Evolutionary conservation across 92 coral and sea anemone genomes (phyloP).

Genomic region (Desmophyllum pertusum): DNA sequence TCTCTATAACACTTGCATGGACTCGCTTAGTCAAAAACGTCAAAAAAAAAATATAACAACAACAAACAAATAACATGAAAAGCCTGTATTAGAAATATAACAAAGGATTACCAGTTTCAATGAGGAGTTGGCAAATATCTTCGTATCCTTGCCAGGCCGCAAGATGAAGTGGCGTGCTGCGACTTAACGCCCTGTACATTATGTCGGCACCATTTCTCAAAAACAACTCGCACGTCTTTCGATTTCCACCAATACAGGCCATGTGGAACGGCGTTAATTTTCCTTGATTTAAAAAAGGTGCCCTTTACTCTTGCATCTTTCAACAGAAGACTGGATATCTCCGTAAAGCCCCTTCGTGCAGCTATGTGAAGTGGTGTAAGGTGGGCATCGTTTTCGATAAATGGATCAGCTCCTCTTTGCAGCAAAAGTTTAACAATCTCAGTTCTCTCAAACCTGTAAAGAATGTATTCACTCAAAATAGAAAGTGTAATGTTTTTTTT

Average conservation of each 20-base stretch:
- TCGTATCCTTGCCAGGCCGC: constrained; percentile 57
- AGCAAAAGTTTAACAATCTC: constrained; percentile 50
- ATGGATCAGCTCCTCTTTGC: constrained; percentile 52
- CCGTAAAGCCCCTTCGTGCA: constrained; percentile 43
- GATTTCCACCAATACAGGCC: constrained; percentile 59
- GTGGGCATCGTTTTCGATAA: constrained; percentile 1
- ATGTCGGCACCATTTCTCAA: constrained; percentile 52
- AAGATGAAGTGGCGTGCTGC: constrained; percentile 53
- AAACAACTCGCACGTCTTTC: constrained; percentile 50
- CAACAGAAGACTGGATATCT: constrained; percentile 39
- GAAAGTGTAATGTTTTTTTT: no score
- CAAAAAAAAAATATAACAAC: no score
- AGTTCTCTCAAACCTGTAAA: constrained; percentile 42
- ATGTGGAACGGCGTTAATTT: constrained; percentile 22
- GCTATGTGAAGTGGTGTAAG: constrained; percentile 55
- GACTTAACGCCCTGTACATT: neutral
- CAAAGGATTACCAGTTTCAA: constrained; percentile 25
- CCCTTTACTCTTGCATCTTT: neutral
- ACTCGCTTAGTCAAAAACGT: no score
- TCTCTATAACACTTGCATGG: no score
- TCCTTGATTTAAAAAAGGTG: neutral
- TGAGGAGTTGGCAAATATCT: constrained; percentile 53
- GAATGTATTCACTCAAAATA: no score
- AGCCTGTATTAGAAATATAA: no score
- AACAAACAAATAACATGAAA: no score